Percentiles rank a stretch among this genome's conserved stretches.
These are phyloP conservation scores for Sesia bembeciformis DNA, from an alignment of 2,888 invertebrate species.

Conservation along the genomic window DNA sequence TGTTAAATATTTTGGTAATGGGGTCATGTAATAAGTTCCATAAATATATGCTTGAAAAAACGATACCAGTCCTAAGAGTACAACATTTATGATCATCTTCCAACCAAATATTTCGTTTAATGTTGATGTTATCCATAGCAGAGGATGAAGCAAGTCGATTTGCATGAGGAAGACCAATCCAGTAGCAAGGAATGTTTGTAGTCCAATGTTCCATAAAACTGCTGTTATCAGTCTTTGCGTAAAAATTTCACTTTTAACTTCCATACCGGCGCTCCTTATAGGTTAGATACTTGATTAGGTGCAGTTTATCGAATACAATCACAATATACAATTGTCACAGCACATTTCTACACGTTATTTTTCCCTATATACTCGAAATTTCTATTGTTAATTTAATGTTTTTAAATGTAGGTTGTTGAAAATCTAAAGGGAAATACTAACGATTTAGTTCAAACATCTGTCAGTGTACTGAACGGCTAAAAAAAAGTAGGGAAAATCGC, in stretches of 20 bases:
- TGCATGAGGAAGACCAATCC: conserved; percentile 74
- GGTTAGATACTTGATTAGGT: too few species aligned
- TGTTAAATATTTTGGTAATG: conserved; percentile 76
- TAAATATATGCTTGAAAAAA: conserved; percentile 82
- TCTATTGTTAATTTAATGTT: too few species aligned
- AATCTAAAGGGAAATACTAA: too few species aligned
- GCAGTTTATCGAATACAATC: too few species aligned
- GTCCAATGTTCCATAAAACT: conserved; percentile 73
- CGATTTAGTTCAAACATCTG: too few species aligned
- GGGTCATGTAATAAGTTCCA: conserved; percentile 79
- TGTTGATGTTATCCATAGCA: conserved; percentile 77
- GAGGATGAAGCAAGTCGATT: conserved; percentile 76
- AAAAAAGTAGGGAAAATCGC: too few species aligned
- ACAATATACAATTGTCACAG: too few species aligned
- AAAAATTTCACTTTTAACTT: conserved; percentile 71
- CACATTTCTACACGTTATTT: too few species aligned
- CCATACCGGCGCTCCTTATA: conserved; percentile 30
- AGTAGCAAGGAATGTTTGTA: conserved; percentile 68
- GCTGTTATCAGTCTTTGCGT: conserved; percentile 75
- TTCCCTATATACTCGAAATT: too few species aligned
- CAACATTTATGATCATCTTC: conserved; percentile 78
- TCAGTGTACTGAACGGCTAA: too few species aligned
- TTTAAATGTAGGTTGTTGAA: too few species aligned
- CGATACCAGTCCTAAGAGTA: conserved; percentile 77
- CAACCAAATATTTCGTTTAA: conserved; percentile 74